Evolutionary conservation across 2,888 invertebrate species (phyloP), one percentile per base, ranked within the genome.

Genomic region (Leptinotarsa haldemani): DNA sequence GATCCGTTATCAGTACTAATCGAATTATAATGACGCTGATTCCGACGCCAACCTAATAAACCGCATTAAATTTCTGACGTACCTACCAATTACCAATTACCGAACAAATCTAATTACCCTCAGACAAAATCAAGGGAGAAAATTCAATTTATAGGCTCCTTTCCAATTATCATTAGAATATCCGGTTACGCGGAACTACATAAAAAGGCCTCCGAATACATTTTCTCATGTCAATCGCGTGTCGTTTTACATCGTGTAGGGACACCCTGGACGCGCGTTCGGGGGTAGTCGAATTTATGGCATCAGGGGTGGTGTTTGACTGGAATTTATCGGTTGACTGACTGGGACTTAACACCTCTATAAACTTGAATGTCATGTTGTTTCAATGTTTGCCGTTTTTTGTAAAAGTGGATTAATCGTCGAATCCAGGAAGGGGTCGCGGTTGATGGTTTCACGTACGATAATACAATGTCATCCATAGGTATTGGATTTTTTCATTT

Each of bases 211-310:
- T 70, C 65, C 70, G 74, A 74, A 73, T 69, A 77, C 79, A 77
- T 73, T 81, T 83, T 83, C 82, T 82, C 82, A 83, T 84, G 84
- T 82, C 84, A 84, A 81, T 84, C 80, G 80, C 77, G 80, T 81
- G 82, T 83, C 83, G 77, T 76, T 82, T 83, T 68, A 68, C 68
- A 81, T 81, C 80, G 79, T 78, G 76, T 73, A 73, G 76, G 74
- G 77, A 74, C 75, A 77, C 65, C 76, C 70, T 65, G 74, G 71
- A 64, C 66, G 69, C 69, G 71, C 71, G 75, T 53, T 46, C 68
- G 56, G 46, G 20, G 46, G 56, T 56, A 18, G 72, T 46, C 74
- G 77, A 78, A 80, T 80, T 80, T 80, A 79, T 79, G 69, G 74
- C 67, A 53, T 69, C 68, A 70, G 72, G 80, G 79, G 78, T 75